Evolutionary conservation across 2,888 invertebrate species (phyloP), one percentile per base, ranked within the genome.

Genomic region (Polietes domitor): DNA sequence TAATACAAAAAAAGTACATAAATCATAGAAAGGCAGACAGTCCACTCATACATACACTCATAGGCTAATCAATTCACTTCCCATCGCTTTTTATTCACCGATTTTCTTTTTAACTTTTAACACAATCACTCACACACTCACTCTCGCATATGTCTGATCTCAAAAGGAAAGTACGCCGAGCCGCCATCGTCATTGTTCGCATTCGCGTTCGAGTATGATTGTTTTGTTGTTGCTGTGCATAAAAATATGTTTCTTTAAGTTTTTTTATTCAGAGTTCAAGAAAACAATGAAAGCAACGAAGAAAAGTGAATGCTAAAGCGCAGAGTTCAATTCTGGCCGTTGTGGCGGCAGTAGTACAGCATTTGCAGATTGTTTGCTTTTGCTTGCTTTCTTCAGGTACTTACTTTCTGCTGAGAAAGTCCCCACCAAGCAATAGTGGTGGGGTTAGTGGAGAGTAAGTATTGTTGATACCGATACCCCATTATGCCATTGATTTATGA

Each of bases 301-400:
- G 21, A 58, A 58, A 58, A 58, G 58, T 58, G 58, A 58, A 58
- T 58, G 58, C 58, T 58, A 53, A 19, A 53, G 53, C 53, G 10
- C 26, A 58, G 26, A 58, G 58, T 58, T 58, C 58, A 58, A 58
- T 58, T 58, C 58, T 58, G 24, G 26, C 58, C 26, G 58, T 24
- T 3, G n/a, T n/a, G n/a, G n/a, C n/a, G n/a, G 6, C 15, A 47
- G n/a, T n/a, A 15, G n/a, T 12, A 47, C 6, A 47, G 12, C 47
- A 47, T 47, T 47, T 47, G 47, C 15, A 15, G 47, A 47, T 47
- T 15, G 47, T 47, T 47, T n/a, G 15, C 32, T 32, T 4, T 9
- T 32, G 4, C 41, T 12, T 41, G 9, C 41, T 41, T 12, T 12
- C 15, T 12, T 41, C 41, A 4, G 2, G 41, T 12, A 5, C 41